Evolutionary conservation across 2,888 invertebrate genomes (phyloP).

Genomic region (Helicoverpa assulta): DNA sequence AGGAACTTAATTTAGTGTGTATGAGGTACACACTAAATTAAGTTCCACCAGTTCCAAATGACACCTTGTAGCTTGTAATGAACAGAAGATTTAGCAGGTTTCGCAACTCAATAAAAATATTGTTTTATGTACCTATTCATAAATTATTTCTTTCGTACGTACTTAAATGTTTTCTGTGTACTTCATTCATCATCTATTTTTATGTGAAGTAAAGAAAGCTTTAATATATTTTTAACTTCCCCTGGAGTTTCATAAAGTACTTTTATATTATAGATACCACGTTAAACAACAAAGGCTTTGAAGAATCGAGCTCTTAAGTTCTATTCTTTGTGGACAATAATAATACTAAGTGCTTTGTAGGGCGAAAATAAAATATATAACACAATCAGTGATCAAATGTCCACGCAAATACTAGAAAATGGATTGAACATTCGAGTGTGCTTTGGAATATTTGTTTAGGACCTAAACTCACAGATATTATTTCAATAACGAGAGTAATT

Average conservation of each 20-base stretch:
- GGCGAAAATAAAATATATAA: not conserved
- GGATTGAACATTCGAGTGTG: constrained; percentile 24
- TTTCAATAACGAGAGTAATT: constrained; percentile 18
- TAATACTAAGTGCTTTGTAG: not conserved
- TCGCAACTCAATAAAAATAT: too few relatives aligned
- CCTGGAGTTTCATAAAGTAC: constrained; percentile 7
- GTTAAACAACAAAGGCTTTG: constrained; percentile 24
- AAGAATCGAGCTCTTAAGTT: constrained; percentile 9
- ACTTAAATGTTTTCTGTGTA: too few relatives aligned
- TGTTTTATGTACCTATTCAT: too few relatives aligned
- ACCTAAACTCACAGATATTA: constrained; percentile 11
- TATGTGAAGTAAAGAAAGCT: too few relatives aligned
- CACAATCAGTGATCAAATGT: constrained; percentile 11
- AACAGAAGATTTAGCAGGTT: too few relatives aligned
- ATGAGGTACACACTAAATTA: too few relatives aligned
- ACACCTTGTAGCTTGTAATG: too few relatives aligned
- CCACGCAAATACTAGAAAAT: constrained; percentile 29
- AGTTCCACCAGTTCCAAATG: too few relatives aligned
- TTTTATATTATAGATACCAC: too few relatives aligned
- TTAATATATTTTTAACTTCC: too few relatives aligned
- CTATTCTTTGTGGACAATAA: constrained; percentile 2
- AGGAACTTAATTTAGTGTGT: constrained; percentile 66
- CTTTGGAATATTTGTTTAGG: constrained; percentile 43
- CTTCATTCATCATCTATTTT: too few relatives aligned
- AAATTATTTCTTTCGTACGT: too few relatives aligned